Conservation (phyloP, 2,888 invertebrate genomes). For the Hydraecia micacea region DNA sequence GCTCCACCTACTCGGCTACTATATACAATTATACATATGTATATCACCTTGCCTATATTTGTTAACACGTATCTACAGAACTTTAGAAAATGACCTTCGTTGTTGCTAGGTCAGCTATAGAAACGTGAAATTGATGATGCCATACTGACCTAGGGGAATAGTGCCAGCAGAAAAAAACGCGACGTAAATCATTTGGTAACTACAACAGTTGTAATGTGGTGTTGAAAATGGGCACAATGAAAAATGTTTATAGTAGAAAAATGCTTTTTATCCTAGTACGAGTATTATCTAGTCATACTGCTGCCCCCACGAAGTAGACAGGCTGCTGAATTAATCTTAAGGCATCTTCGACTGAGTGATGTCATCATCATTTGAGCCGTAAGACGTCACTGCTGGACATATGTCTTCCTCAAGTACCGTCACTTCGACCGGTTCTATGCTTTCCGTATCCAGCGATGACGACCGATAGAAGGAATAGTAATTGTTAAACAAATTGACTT, state of each 20-base stretch:
- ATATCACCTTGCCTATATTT: conserved; percentile 31
- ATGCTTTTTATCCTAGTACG: not conserved
- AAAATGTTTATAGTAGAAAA: not conserved
- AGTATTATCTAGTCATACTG: no score
- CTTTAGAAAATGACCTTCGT: conserved; percentile 23
- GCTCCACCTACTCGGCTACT: not conserved
- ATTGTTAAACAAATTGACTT: no score
- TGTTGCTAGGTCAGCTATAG: not conserved
- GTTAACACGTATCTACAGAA: conserved; percentile 18
- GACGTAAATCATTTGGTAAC: not conserved
- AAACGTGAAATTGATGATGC: not conserved
- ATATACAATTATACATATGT: conserved; percentile 24
- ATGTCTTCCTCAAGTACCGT: no score
- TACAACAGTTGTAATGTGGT: not conserved
- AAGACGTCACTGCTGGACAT: no score
- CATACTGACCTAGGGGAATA: conserved; percentile 17
- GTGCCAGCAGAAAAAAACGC: not conserved
- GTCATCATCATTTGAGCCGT: no score
- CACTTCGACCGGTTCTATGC: no score
- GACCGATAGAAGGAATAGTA: no score
- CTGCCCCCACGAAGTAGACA: no score
- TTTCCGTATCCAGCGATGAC: no score
- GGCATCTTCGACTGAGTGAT: not conserved
- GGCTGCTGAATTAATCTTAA: not conserved
- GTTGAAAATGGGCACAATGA: not conserved